phyloP scores from a whole-genome alignment of 2,888 invertebrate species.

The Ochropleura leucogaster region DNA sequence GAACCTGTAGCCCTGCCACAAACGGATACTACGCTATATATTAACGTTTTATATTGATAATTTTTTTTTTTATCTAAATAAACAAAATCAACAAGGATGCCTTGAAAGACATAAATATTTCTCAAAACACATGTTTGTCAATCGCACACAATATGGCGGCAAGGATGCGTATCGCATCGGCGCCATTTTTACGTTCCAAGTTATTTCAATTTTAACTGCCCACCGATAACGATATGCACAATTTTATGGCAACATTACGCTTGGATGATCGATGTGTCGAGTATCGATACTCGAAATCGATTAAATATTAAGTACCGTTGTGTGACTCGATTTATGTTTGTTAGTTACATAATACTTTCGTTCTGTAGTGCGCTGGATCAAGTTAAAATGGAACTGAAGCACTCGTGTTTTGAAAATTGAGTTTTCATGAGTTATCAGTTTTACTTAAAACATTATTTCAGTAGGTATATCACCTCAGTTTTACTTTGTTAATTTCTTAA shows the following conservation, averaged over 20 bases:
- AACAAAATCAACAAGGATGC: not conserved
- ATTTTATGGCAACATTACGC: slow-evolving; percentile 69
- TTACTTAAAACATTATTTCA: too few species aligned
- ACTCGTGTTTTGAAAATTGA: not conserved
- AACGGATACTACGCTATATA: too few species aligned
- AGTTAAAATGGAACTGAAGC: not conserved
- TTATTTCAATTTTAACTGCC: slow-evolving; percentile 73
- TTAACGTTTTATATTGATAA: not conserved
- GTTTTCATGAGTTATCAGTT: too few species aligned
- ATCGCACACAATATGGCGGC: slow-evolving; percentile 18
- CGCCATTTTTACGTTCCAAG: slow-evolving; percentile 64
- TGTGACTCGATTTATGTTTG: slow-evolving; percentile 37
- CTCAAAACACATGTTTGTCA: not conserved
- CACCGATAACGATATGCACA: slow-evolving; percentile 67
- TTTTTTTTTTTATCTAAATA: not conserved
- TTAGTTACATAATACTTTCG: not conserved
- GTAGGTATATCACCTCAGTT: too few species aligned
- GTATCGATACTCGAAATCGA: slow-evolving; percentile 41
- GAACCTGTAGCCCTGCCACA: too few species aligned
- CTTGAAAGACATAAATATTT: not conserved
- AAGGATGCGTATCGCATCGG: slow-evolving; percentile 42
- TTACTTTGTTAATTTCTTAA: too few species aligned
- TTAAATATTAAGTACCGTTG: slow-evolving; percentile 16
- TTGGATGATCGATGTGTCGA: slow-evolving; percentile 54
- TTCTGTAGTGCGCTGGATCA: not conserved